Evolutionary conservation across 37 sponge, comb jelly and placozoan genomes (phyloP), one percentile per base, ranked within the genome.

Genomic region (Halichondria panicea): DNA sequence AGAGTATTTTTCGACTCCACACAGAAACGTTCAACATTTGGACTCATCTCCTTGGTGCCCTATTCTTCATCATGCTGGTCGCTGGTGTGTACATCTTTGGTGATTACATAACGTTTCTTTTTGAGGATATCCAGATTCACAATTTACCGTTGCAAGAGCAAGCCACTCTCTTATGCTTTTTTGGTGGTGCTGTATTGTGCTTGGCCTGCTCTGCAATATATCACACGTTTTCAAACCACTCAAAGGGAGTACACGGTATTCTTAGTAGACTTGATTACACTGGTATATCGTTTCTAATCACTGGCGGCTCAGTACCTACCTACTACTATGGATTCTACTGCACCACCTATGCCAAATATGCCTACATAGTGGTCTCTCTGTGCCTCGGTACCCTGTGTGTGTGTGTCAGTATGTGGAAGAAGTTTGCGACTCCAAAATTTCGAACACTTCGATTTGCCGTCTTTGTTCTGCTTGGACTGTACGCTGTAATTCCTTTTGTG

Each of bases 11-110:
- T 55, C 83, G 90, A 19, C 25, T 93, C 31, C 96, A 99, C 86
- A 96, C 90, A 0, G 97, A 99, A 55, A 99, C 96, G 0, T 94
- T 87, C 71, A 99, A 99, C 77, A 95, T 99, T 25, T 99, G 99
- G 99, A 96, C 99, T 39, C 99, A 99, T 63, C 75, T 99, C 8
- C 32, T 95, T 50, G 97, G 97, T 9, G 81, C 88, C 39, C 30
- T 90, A 0, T 68, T 95, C 48, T 89, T 95, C 32, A n/a, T 90
- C 25, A 78, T 76, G 0, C 74, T 93, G 43, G 66, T 81, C 41
- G 31, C 71, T 28, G 81, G 87, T 0, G 70, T 86, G 42, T 87
- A 74, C 59, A 67, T 79, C 45, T 88, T 70, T 72, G 77, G 76
- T 0, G 84, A 77, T 37, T 71, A 80, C 50, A 80, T 90, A 63